A percentile compares a stretch with the other conserved stretches of the same genome.
These are phyloP conservation scores for Styela plicata DNA, from an alignment of 23 tunicate species.

Conservation along the genomic window DNA sequence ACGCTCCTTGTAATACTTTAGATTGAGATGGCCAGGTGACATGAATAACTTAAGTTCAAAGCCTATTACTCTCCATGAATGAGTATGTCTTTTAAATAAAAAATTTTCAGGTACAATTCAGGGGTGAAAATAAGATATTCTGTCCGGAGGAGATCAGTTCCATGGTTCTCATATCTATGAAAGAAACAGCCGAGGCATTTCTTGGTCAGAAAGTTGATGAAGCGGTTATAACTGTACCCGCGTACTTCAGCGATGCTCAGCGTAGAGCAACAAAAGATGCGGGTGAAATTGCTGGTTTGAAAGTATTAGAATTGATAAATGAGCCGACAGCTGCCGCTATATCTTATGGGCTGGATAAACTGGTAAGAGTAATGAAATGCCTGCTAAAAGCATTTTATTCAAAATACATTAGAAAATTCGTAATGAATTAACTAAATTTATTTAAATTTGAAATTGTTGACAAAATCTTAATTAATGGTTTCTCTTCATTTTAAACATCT, in stretches of 20 bases:
- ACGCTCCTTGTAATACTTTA: too few species aligned
- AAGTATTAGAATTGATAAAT: constrained; percentile 74
- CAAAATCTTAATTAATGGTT: too few species aligned
- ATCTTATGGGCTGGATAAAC: constrained; percentile 82
- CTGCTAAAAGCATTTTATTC: too few species aligned
- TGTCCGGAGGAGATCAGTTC: constrained; percentile 84
- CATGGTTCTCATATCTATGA: constrained; percentile 74
- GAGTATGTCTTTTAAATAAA: too few species aligned
- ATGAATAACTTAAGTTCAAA: too few species aligned
- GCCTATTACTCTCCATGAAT: too few species aligned
- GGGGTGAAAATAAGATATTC: constrained; percentile 67
- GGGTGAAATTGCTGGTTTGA: constrained; percentile 76
- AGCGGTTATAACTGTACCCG: background rate
- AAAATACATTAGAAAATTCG: too few species aligned
- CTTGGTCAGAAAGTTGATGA: constrained; percentile 72
- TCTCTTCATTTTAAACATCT: too few species aligned
- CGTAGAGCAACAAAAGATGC: constrained; percentile 85
- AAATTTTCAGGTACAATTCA: background rate
- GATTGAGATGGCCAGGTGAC: too few species aligned
- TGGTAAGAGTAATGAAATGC: too few species aligned
- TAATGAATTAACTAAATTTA: too few species aligned
- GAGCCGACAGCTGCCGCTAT: constrained; percentile 97
- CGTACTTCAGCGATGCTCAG: background rate
- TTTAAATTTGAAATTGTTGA: too few species aligned
- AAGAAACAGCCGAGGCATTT: constrained; percentile 81